phyloP scores from a whole-genome alignment of 2,888 invertebrate species.

The Apodemia hepburni region DNA sequence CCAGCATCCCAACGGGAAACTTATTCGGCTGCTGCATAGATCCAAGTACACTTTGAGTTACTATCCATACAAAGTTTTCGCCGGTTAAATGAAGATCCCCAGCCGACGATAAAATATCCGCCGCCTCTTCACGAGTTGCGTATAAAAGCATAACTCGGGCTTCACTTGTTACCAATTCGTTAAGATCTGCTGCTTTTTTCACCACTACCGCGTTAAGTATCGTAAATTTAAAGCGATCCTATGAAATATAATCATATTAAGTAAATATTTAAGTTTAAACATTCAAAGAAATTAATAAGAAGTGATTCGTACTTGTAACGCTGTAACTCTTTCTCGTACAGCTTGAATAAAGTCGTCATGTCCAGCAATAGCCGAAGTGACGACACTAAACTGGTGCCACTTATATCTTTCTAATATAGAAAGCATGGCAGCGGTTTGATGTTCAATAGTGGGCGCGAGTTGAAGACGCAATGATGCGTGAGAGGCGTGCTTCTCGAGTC shows the following conservation, averaged over 20 bases:
- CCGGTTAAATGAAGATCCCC: conserved; percentile 89
- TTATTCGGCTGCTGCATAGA: conserved; percentile 84
- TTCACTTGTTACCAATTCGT: conserved; percentile 92
- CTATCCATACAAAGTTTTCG: conserved; percentile 98
- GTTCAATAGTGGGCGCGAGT: conserved; percentile 97
- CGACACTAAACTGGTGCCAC: conserved; percentile 97
- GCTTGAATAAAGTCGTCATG: conserved; percentile 98
- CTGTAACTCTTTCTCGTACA: conserved; percentile 91
- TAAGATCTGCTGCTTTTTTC: conserved; percentile 86
- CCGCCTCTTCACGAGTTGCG: conserved; percentile 93
- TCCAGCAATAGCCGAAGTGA: conserved; percentile 95
- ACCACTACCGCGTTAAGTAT: conserved; percentile 93
- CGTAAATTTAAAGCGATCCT: conserved; percentile 84
- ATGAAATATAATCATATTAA: conserved; percentile 23
- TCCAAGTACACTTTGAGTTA: conserved; percentile 95
- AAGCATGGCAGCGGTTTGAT: conserved; percentile 97
- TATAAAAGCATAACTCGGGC: conserved; percentile 96
- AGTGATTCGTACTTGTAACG: conserved; percentile 83
- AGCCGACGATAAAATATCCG: conserved; percentile 88
- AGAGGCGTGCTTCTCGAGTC: conserved; percentile 88
- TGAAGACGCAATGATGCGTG: conserved; percentile 95
- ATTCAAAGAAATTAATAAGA: conserved; percentile 1
- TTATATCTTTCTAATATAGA: conserved; percentile 96
- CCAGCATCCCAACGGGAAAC: conserved; percentile 96
- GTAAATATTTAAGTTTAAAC: background rate